Evolutionary conservation across 2,888 invertebrate species (phyloP).

Genomic region (Odontothrips loti): DNA sequence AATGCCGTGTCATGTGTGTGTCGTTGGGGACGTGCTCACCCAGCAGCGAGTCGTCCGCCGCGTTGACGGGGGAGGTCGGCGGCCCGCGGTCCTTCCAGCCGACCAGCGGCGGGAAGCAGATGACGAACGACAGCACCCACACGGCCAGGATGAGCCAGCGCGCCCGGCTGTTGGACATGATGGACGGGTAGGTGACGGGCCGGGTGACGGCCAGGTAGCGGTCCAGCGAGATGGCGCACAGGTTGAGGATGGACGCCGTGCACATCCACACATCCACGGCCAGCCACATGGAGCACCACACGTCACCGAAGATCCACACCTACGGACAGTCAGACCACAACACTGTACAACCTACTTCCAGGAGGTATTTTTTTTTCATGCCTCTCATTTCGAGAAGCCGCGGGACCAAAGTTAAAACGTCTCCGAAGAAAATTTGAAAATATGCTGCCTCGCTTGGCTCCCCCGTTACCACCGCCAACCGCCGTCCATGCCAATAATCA

Average conservation of each 20-base stretch:
- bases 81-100: slow-evolving; percentile 80
- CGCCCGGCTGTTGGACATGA: slow-evolving; percentile 79
- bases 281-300: slow-evolving; percentile 95
- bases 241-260: slow-evolving; percentile 93
- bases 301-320: slow-evolving; percentile 95
- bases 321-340: slow-evolving; percentile 45
- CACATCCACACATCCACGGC: slow-evolving; percentile 99
- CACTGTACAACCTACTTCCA: no score
- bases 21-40: background rate
- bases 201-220: slow-evolving; percentile 95
- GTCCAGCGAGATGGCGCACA: slow-evolving; percentile 91
- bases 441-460: no score
- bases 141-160: slow-evolving; percentile 84
- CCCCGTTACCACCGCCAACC: no score
- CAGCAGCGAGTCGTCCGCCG: slow-evolving; percentile 30
- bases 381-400: no score
- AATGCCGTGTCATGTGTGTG: no score
- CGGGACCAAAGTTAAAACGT: no score
- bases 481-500: no score
- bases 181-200: slow-evolving; percentile 89
- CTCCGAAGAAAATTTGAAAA: no score
- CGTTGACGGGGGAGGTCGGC: background rate
- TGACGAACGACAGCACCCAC: slow-evolving; percentile 93
- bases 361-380: no score
- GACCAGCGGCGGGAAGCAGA: slow-evolving; percentile 93